These are phyloP conservation scores for Andrena chrysosceles DNA, from an alignment of 2,888 invertebrate genomes.

Conservation along the genomic window DNA sequence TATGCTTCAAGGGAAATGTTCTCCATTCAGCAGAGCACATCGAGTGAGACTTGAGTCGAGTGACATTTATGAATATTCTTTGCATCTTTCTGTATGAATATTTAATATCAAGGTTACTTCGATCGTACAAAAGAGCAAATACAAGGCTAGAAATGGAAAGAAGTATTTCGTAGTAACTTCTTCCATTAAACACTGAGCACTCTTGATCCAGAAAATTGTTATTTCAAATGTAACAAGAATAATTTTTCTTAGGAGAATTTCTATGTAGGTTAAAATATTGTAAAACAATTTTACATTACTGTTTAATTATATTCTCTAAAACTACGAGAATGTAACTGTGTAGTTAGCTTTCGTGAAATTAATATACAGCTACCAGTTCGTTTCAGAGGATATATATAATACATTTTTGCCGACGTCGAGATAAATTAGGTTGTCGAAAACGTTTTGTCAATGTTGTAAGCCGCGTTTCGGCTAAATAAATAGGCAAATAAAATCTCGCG, in stretches of 20 bases:
- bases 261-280: no score
- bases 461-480: constrained; percentile 9
- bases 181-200: not conserved
- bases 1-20: not conserved
- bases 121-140: not conserved
- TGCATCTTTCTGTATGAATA: not conserved
- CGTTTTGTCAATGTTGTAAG: constrained; percentile 15
- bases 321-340: not conserved
- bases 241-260: no score
- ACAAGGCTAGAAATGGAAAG: not conserved
- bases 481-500: constrained; percentile 22
- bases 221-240: no score
- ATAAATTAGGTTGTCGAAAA: not conserved
- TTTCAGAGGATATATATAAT: not conserved
- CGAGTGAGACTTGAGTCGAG: not conserved
- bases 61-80: constrained; percentile 14
- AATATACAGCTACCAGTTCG: not conserved
- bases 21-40: not conserved
- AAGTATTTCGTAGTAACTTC: not conserved
- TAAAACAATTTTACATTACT: no score
- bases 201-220: not conserved
- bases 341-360: not conserved
- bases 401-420: not conserved
- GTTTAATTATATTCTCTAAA: no score
- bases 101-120: constrained; percentile 5